These are phyloP conservation scores for Umimayanthus chanpuru DNA, from an alignment of 92 coral and sea anemone genomes.

Conservation along the genomic window DNA sequence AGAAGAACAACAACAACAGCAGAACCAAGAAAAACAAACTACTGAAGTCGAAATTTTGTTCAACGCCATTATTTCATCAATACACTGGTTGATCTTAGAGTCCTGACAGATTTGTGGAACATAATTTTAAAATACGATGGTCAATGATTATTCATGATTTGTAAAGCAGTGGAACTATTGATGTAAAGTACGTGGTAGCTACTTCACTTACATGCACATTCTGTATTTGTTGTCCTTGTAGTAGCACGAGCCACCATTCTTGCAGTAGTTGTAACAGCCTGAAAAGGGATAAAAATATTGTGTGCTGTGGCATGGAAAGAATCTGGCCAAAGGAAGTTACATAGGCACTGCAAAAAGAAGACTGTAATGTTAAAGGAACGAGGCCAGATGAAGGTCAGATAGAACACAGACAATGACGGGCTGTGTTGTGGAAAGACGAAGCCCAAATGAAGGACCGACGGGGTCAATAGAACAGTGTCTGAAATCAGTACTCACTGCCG, in stretches of 20 bases:
- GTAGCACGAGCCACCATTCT: slow-evolving; percentile 50
- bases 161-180: too few species aligned
- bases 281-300: too few species aligned
- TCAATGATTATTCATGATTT: too few species aligned
- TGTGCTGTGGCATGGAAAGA: not conserved
- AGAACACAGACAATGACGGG: not conserved
- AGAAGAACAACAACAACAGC: too few species aligned
- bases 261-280: slow-evolving; percentile 68
- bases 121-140: too few species aligned
- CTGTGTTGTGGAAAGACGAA: not conserved
- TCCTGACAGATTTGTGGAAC: too few species aligned
- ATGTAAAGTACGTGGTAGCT: too few species aligned
- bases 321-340: not conserved
- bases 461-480: not conserved
- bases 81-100: too few species aligned
- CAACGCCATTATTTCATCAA: too few species aligned
- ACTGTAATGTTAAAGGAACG: not conserved
- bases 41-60: too few species aligned
- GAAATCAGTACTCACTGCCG: slow-evolving; percentile 2
- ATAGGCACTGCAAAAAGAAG: not conserved
- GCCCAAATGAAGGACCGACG: not conserved
- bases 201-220: slow-evolving; percentile 67
- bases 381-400: not conserved
- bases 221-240: slow-evolving; percentile 21
- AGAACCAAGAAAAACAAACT: too few species aligned